Base-by-base conservation (phyloP, 37 sponge, comb jelly and placozoan species). In the Chondrosia reniformis region DNA sequence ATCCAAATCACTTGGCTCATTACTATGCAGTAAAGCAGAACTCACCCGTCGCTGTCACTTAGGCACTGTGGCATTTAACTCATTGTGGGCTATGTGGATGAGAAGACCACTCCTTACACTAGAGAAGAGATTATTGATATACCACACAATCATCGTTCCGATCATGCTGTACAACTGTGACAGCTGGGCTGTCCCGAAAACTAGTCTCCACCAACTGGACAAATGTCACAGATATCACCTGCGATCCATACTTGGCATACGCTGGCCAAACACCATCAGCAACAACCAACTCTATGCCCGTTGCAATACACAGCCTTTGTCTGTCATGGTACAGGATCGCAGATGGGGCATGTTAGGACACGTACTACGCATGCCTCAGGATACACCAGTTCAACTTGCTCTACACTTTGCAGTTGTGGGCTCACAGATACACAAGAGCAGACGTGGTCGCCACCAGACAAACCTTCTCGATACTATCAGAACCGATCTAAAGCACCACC, bases 321-420 rank as follows among this genome's bases (percentile, higher is more conserved):
- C 43, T 34, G 17, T 31, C 67, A 31, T 66, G 36, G 67, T 66
- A 66, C 67, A 66, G 17, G 78, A 77, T 57, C 61, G 78, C 43
- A 77, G 78, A 77, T 77, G 78, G 78, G 8, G 43, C 27, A 54
- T 77, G 61, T 56, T 77, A 25, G 61, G 61, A 54, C 78, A 77
- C 36, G 55, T 77, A 46, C 33, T 77, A 21, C 78, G 78, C 32
- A 77, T 52, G 59, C 39, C 49, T 17, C 43, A 52, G n/a, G 55
- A 77, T 31, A 39, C 61, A 38, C 78, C 59, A 39, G 78, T 62
- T 56, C 42, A 30, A 54, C 43, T 77, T 7, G 61, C 78, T 27
- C 33, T 77, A 32, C 57, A 56, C 43, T 77, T 77, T 77, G 78
- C 78, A 56, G 57, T 77, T 46, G 49, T 44, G 30, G 75, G 75